Base-by-base conservation (phyloP, 1,140 invertebrate species). In the Macrotrachela quadricornifera region DNA sequence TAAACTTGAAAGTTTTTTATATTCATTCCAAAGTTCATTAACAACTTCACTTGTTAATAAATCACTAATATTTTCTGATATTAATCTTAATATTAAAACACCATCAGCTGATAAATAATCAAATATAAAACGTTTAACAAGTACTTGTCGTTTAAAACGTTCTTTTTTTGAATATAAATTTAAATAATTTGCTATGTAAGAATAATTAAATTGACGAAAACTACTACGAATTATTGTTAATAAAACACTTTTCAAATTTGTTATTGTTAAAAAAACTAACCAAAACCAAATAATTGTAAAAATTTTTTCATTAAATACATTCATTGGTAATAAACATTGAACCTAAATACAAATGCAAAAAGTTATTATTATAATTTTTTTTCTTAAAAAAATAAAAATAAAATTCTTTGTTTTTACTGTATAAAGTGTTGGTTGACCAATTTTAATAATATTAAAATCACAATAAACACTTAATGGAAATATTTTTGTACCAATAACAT, bases 261-360 rank as follows among this genome's bases (percentile, higher is more conserved):
- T 62, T n/a, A 69, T 58, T 46, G 71, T 65, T 14, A 74, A 68
- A 59, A 74, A 71, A 11, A 75, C 69, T 43, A 72, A 69, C 73
- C 73, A 74, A 59, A 75, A 74, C 73, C 73, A 75, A 38, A 75
- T 59, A 56, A 75, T 72, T 49, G 75, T 68, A 58, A 74, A 75
- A 15, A 74, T 73, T 60, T 74, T 74, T 58, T 74, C 73, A 57
- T 75, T 74, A 61, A 75, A 75, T 36, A 74, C 63, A 57, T 75
- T 75, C 42, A 75, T 73, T 52, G 74, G 74, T 38, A 74, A 70
- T 16, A 73, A 71, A 59, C 73, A 74, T 56, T 74, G 73, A 43
- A 73, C 71, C 21, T 30, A 30, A 40, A 71, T 72, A 58, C 75
- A 71, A 49, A 68, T 66, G 52, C 73, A 67, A 41, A 72, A 62